Evolutionary conservation across 2,113 vertebrate species (phyloP), one percentile per base, ranked within the genome.

Genomic region (Phyllostomus discolor): DNA sequence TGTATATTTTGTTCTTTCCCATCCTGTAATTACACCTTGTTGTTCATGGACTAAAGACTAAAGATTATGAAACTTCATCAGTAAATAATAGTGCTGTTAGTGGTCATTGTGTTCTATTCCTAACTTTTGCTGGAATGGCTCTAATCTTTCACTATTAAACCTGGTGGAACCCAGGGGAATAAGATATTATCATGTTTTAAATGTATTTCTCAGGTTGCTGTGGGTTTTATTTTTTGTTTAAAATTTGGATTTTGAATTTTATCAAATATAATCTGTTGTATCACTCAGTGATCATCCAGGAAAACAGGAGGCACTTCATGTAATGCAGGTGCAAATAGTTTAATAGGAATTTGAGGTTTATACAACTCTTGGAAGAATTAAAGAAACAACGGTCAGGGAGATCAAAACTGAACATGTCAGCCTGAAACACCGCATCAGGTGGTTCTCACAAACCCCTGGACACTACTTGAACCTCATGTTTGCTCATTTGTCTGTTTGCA

Each of bases 311-410:
- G 22, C 48, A 66, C 48, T 73, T 15, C n/a, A 66, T 46, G n/a
- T 28, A 79, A 70, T 78, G 12, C 28, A 66, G 31, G 9, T 67
- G 43, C 62, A 35, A 88, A 88, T 10, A 52, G 50, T 86, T 86
- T 82, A 70, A 43, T 86, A 64, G 69, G 80, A 94, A 90, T 92
- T 87, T 57, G 20, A 19, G 80, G 33, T 22, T 90, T 86, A 94
- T 2, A 10, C 19, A 72, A 26, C 64, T 93, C 19, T 66, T 66
- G 62, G 59, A 89, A 91, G 59, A 57, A 20, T 52, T 84, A 31
- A 17, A 75, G 72, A 96, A 91, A 86, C 22, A 78, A 79, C 76
- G 59, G 28, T 48, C 73, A 59, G 38, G 52, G 46, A 95, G 79
- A 82, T 91, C 38, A 66, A 72, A 10, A 43, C 22, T 73, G 82